Evolutionary conservation across 2,888 invertebrate genomes (phyloP), one percentile per base, ranked within the genome.

Genomic region (Bombylius discolor): DNA sequence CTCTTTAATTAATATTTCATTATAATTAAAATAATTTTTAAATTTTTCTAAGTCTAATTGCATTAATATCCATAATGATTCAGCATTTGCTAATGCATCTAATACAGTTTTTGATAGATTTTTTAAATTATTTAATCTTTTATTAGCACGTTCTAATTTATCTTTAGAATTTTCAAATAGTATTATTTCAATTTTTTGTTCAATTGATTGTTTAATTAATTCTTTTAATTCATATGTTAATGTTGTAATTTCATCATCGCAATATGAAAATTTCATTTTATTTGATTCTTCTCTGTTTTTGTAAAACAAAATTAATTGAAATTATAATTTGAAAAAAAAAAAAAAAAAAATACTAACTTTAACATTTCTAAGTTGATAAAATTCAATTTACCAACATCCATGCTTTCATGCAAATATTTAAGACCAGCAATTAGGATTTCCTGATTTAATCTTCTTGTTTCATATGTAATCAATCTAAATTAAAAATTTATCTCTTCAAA

Each of bases 31-130:
- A n/a, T n/a, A n/a, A n/a, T n/a, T n/a, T n/a, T n/a, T n/a, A n/a
- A n/a, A n/a, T n/a, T n/a, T n/a, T n/a, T n/a, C n/a, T 57, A 69
- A 63, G 60, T 74, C 74, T 50, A 73, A 57, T 57, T 73, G 72
- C 52, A 69, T 69, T 5, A 65, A 62, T 49, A 71, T 71, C 74
- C 74, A 74, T n/a, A 74, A 58, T 0, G 72, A 60, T 56, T 74
- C 74, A 0, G 70, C 68, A 61, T 71, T 70, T 7, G 67, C 66
- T 4, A 73, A 57, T 0, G 70, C 68, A 61, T 70, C 65, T 1
- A 70, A 70, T 1, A 71, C 66, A 13, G 70, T 65, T 59, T 66
- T 66, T 4, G 65, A 64, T 9, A 72, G 58, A 49, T 64, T 59
- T 12, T 64, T 66, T 33, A 71, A 63, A 51, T 64, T 68, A 45